Evolutionary conservation across 2,888 invertebrate genomes (phyloP).

Genomic region (Clanis bilineata): DNA sequence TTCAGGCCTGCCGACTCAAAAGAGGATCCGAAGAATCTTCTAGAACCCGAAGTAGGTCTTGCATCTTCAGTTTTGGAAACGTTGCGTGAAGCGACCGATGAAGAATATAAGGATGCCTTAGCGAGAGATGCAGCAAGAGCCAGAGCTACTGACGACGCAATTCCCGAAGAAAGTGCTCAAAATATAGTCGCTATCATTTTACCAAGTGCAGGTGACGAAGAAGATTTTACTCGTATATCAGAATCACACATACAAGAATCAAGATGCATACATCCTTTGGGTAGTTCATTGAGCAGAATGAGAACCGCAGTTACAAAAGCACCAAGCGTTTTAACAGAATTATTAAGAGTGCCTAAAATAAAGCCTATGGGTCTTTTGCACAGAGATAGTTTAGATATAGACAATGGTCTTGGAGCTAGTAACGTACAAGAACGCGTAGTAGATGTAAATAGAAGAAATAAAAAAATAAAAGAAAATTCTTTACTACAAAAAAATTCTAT

Average conservation of each 20-base stretch:
- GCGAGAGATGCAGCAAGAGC: conserved; percentile 61
- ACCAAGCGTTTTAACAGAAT: conserved; percentile 37
- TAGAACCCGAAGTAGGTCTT: conserved; percentile 70
- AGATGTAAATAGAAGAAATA: not conserved
- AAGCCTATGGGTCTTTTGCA: conserved; percentile 29
- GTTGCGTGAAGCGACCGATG: conserved; percentile 64
- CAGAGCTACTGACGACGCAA: conserved; percentile 39
- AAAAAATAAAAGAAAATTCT: not conserved
- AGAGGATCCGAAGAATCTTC: conserved; percentile 57
- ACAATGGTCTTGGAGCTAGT: conserved; percentile 51
- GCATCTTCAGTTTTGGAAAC: conserved; percentile 71
- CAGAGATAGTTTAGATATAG: conserved; percentile 46
- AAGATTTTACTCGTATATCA: conserved; percentile 39
- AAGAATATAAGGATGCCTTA: conserved; percentile 67
- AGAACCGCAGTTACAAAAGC: conserved; percentile 27
- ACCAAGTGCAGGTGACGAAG: conserved; percentile 34
- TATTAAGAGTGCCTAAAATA: conserved; percentile 36
- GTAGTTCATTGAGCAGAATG: conserved; percentile 27
- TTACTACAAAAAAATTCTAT: not conserved
- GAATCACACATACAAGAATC: conserved; percentile 55
- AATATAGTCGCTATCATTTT: conserved; percentile 58
- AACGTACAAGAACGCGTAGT: conserved; percentile 44
- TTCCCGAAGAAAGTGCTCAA: conserved; percentile 44
- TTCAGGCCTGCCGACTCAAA: conserved; percentile 46
- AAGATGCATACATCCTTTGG: conserved; percentile 46